A percentile compares a stretch with the other conserved stretches of the same genome.
These are phyloP conservation scores for Anolis sagrei DNA, from an alignment of 2,113 vertebrate species.

Conservation along the genomic window DNA sequence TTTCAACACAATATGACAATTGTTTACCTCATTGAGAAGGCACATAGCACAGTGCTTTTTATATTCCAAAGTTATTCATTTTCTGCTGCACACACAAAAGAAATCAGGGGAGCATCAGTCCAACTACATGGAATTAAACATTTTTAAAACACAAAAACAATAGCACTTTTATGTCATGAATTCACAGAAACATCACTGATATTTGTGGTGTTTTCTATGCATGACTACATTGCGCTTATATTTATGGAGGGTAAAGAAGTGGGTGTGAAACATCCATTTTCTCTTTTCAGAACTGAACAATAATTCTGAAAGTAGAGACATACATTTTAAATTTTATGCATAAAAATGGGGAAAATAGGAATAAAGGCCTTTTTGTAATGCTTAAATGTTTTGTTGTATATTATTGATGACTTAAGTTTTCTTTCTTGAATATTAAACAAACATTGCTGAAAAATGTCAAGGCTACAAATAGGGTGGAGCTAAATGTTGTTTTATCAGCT, in stretches of 20 bases:
- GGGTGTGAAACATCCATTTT: neutral
- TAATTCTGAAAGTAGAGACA: neutral
- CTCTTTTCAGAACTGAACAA: neutral
- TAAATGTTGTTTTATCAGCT: too few relatives aligned
- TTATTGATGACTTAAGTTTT: neutral
- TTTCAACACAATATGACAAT: too few relatives aligned
- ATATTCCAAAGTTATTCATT: constrained; percentile 32
- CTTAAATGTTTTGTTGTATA: neutral
- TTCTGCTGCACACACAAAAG: constrained; percentile 12
- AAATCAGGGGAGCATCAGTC: constrained; percentile 1
- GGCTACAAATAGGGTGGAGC: neutral
- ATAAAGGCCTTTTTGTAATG: neutral
- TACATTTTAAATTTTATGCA: neutral
- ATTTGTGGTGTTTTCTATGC: neutral
- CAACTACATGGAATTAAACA: neutral
- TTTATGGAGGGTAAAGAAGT: neutral
- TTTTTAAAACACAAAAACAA: constrained; percentile 7
- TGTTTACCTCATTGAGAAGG: too few relatives aligned
- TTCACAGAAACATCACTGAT: neutral
- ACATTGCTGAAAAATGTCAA: neutral
- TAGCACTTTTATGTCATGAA: neutral
- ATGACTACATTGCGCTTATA: neutral
- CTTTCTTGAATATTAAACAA: neutral
- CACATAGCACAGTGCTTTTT: too few relatives aligned
- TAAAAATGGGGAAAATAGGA: neutral